Conservation (phyloP, 2,888 invertebrate species). For the Dynastes hyllus region DNA sequence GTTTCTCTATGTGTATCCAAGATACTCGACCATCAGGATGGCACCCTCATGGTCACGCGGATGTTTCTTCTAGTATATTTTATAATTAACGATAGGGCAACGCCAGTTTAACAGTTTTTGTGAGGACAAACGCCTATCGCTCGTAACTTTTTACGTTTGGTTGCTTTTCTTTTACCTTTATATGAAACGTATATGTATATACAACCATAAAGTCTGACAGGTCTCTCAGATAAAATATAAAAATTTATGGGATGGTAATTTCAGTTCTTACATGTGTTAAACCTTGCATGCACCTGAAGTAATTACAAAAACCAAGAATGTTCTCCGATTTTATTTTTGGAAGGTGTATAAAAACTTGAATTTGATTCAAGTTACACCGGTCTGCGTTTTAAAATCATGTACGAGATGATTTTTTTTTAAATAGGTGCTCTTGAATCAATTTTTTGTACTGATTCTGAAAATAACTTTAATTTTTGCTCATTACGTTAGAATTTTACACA, state of each 20-base stretch:
- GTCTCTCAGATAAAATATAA: neutral
- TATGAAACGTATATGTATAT: neutral
- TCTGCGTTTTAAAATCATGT: too few species aligned
- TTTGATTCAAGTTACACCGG: too few species aligned
- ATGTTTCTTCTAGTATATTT: slow-evolving; percentile 30
- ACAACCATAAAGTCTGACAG: slow-evolving; percentile 15
- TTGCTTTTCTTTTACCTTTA: slow-evolving; percentile 24
- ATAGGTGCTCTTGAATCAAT: too few species aligned
- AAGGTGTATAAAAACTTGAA: too few species aligned
- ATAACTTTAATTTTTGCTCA: too few species aligned
- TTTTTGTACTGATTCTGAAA: too few species aligned
- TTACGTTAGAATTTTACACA: too few species aligned
- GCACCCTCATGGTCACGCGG: slow-evolving; percentile 25
- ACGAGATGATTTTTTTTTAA: too few species aligned
- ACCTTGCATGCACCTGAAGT: neutral
- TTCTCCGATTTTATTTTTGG: too few species aligned
- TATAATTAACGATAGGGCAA: slow-evolving; percentile 42
- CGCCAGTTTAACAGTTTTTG: slow-evolving; percentile 42
- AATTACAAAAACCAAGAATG: too few species aligned
- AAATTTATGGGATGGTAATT: slow-evolving; percentile 13
- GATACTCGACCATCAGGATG: neutral
- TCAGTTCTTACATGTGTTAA: neutral
- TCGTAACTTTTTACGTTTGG: slow-evolving; percentile 32
- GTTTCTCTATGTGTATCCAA: slow-evolving; percentile 15
- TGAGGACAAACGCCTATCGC: slow-evolving; percentile 24